Conservation (phyloP, 2,888 invertebrate species). For the Aspidapion aeneum region DNA sequence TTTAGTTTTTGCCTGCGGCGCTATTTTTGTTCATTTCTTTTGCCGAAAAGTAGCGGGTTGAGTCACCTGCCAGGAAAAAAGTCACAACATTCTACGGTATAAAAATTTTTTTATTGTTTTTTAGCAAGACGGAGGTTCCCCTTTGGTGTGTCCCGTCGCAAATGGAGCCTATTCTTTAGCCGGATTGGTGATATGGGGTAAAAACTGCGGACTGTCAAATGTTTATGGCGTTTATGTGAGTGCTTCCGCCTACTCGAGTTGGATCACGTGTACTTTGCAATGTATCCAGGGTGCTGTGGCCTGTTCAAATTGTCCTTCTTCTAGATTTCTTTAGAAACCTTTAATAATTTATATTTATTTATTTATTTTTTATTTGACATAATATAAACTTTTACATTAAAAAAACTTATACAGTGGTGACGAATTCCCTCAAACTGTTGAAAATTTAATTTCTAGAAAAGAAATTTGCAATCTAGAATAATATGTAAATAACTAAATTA, state of each 20-base stretch:
- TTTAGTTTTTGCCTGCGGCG: no score
- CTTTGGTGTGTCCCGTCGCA: constrained; percentile 54
- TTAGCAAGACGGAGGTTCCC: constrained; percentile 71
- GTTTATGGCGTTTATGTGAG: constrained; percentile 77
- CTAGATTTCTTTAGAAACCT: not conserved
- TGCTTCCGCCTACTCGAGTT: constrained; percentile 60
- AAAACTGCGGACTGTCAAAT: constrained; percentile 63
- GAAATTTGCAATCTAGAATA: no score
- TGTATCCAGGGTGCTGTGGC: constrained; percentile 18
- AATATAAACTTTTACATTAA: no score
- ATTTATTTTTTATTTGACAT: not conserved
- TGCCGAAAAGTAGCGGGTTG: no score
- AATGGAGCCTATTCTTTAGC: constrained; percentile 54
- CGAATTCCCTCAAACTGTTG: no score
- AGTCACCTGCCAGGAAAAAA: no score
- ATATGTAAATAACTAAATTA: no score
- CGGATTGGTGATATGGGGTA: constrained; percentile 69
- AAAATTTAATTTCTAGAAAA: no score
- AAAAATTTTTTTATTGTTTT: no score
- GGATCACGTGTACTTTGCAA: constrained; percentile 54
- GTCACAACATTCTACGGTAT: no score
- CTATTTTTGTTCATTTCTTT: no score
- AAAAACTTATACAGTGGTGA: no score
- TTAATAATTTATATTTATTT: not conserved
- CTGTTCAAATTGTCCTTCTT: constrained; percentile 22